Conservation (phyloP, 92 coral and sea anemone species). For the Scolanthus callimorphus region DNA sequence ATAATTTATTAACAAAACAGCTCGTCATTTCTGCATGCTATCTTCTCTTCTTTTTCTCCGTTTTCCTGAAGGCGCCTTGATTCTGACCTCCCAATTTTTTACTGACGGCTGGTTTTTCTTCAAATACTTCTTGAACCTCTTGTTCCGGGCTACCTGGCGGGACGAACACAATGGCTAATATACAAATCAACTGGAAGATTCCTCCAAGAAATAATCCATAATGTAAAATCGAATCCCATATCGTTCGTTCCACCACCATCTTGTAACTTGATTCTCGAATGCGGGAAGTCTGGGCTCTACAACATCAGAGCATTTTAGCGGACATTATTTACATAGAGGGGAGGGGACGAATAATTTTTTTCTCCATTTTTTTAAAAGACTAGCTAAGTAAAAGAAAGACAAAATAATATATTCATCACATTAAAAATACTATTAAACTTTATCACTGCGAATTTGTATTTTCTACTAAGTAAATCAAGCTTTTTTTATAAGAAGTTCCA, state of each 20-base stretch:
- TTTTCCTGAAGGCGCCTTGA: constrained; percentile 18
- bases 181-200: constrained; percentile 74
- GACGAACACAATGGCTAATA: constrained; percentile 72
- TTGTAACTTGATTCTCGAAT: not conserved
- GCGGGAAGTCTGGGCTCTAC: no score
- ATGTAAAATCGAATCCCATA: constrained; percentile 61
- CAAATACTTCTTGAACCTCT: constrained; percentile 23
- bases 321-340: constrained; percentile 1
- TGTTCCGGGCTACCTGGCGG: constrained; percentile 46
- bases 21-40: not conserved
- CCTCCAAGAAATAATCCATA: constrained; percentile 83
- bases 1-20: no score
- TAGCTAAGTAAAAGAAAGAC: no score
- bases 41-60: constrained; percentile 49
- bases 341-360: constrained; percentile 7
- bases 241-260: constrained; percentile 47
- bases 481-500: constrained; percentile 1
- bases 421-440: no score
- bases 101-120: constrained; percentile 10
- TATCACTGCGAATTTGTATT: no score
- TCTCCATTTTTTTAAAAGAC: no score
- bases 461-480: not conserved
- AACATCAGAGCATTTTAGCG: not conserved
- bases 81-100: constrained; percentile 12
- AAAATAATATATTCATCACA: no score